phyloP scores from a whole-genome alignment of 1,140 invertebrate genomes.

The Medauroidea extradentata region DNA sequence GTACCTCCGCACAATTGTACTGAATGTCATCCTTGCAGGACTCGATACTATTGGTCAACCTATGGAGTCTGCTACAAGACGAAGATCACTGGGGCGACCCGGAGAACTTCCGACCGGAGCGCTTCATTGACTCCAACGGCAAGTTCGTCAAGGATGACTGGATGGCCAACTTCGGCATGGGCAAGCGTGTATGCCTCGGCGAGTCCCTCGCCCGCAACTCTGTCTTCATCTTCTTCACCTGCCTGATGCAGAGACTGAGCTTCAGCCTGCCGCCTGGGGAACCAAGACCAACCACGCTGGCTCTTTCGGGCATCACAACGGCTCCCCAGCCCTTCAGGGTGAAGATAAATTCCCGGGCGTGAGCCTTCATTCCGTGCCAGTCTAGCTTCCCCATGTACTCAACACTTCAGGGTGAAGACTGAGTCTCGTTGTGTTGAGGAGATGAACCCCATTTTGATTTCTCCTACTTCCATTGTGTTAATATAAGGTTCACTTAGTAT shows the following conservation, averaged over 20 bases:
- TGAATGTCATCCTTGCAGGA: neutral
- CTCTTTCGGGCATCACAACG: slow-evolving; percentile 19
- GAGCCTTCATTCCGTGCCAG: too few relatives aligned
- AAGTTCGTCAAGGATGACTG: slow-evolving; percentile 9
- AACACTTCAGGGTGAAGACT: too few relatives aligned
- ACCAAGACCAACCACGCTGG: slow-evolving; percentile 19
- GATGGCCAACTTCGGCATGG: slow-evolving; percentile 19
- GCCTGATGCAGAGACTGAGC: slow-evolving; percentile 27
- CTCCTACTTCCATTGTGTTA: too few relatives aligned
- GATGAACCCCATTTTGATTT: too few relatives aligned
- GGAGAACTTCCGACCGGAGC: slow-evolving; percentile 16
- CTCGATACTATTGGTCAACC: neutral
- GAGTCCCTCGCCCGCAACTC: slow-evolving; percentile 31
- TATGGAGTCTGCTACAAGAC: slow-evolving; percentile 13
- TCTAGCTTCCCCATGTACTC: too few relatives aligned
- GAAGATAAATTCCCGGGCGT: too few relatives aligned
- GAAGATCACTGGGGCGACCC: slow-evolving; percentile 17
- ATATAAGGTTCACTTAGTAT: too few relatives aligned
- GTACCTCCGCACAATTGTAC: too few relatives aligned
- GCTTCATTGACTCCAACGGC: slow-evolving; percentile 16
- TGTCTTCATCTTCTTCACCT: slow-evolving; percentile 31
- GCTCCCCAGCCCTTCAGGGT: slow-evolving; percentile 23
- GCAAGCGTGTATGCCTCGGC: slow-evolving; percentile 31
- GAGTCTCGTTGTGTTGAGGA: too few relatives aligned
- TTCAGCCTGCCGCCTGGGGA: too few relatives aligned